A percentile compares a stretch with the other conserved stretches of the same genome.
Conservation (phyloP, 2,797 vertebrate genomes). For the Coreius guichenoti region DNA sequence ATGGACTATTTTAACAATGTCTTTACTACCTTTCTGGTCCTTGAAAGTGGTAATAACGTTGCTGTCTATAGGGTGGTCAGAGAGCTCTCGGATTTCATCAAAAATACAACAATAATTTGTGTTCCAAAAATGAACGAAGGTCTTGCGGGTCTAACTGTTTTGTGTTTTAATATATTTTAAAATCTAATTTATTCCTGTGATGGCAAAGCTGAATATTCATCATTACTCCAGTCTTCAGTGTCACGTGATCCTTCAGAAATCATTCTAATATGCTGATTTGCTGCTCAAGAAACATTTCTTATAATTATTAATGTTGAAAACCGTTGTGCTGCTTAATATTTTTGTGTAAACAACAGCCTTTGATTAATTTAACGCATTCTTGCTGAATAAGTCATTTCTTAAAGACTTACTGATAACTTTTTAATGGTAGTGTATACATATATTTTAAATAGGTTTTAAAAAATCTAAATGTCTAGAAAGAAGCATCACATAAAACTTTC, state of each 20-base stretch:
- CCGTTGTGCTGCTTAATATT: not conserved
- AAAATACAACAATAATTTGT: no score
- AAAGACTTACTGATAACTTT: not conserved
- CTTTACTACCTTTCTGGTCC: no score
- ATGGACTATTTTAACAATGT: no score
- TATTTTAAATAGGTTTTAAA: not conserved
- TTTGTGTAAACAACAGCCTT: not conserved
- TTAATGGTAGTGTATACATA: not conserved
- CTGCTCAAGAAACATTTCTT: not conserved
- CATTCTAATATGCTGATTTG: not conserved
- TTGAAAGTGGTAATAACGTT: no score
- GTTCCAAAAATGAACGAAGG: no score
- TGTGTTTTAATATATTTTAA: not conserved
- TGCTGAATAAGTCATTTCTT: not conserved
- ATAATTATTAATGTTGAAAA: not conserved
- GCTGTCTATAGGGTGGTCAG: no score
- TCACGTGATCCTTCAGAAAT: not conserved
- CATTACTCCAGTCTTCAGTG: not conserved
- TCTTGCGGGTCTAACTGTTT: not conserved
- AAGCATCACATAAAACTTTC: not conserved
- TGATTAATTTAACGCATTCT: not conserved
- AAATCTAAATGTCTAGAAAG: not conserved
- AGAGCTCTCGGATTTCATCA: no score
- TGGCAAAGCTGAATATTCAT: not conserved
- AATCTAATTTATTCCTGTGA: not conserved